phyloP scores from a whole-genome alignment of 2,888 invertebrate species.

The Apamea anceps region DNA sequence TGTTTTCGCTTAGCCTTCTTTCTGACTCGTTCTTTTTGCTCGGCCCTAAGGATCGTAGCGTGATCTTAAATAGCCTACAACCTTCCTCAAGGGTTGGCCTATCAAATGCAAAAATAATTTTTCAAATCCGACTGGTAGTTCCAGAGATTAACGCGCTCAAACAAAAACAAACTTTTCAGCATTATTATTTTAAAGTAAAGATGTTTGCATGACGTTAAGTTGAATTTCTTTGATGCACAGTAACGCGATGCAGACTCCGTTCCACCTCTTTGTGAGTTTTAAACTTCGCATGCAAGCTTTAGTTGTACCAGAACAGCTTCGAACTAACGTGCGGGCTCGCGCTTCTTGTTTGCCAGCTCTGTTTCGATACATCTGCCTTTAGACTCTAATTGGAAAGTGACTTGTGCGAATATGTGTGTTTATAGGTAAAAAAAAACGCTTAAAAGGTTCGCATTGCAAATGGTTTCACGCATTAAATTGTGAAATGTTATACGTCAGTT shows the following conservation, averaged over 20 bases:
- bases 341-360: slow-evolving; percentile 4
- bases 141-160: background rate
- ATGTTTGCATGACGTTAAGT: slow-evolving; percentile 1
- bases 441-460: slow-evolving; percentile 11
- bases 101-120: background rate
- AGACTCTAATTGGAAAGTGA: slow-evolving; percentile 2
- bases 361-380: slow-evolving; percentile 11
- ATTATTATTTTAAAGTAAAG: background rate
- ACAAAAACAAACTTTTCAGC: background rate
- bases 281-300: slow-evolving; percentile 8
- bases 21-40: background rate
- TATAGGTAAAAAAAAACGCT: background rate
- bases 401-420: slow-evolving; percentile 12
- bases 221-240: slow-evolving; percentile 8
- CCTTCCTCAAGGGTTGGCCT: background rate
- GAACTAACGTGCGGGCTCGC: slow-evolving; percentile 3
- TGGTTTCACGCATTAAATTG: slow-evolving; percentile 15
- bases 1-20: background rate
- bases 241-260: background rate
- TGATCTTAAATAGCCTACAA: background rate
- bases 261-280: slow-evolving; percentile 16
- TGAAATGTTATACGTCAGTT: slow-evolving; percentile 27
- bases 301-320: slow-evolving; percentile 20
- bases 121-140: background rate
- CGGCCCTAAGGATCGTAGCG: background rate